Base-by-base conservation (phyloP, 2,888 invertebrate genomes). In the Adineta ricciae region DNA sequence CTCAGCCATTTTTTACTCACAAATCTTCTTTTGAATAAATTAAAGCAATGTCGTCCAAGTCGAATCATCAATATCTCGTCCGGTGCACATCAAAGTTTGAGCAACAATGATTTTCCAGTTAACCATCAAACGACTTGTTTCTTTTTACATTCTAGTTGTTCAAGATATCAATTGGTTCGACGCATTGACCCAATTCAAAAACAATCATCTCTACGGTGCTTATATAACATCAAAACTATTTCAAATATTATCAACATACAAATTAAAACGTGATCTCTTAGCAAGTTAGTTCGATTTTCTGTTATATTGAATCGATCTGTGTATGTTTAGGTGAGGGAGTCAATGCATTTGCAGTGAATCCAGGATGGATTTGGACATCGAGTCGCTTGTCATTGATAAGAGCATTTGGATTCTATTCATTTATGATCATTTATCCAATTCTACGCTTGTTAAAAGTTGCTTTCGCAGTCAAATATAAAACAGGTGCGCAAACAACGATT, bases 41-140 rank as follows among this genome's bases (percentile, higher is more conserved):
- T 90, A 83, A 89, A 89, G 85, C 83, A 87, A 41, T 89, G 89
- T 0, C 87, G 88, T 24, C 89, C 89, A 16, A 89, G 89, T 83
- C 87, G 90, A 64, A 88, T 90, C 56, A 87, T 90, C 24, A 89
- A 89, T 85, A 87, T 90, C 1, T 88, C 89, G 8, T 88, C 89
- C 78, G 86, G 88, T 64, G 87, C 88, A 19, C 88, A 89, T 84
- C 87, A 86, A 27, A 64, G 56, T 64, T 50, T 16, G 50, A 3
- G 14, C 14, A 11, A 50, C 19, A 9, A 50, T 50, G 2, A 50
- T 3, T 50, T 50, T 46, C 11, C 46, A 46, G 11, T 46, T 46
- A 46, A 11, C 5, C 46, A 46, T 11, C 11, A 46, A 46, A 46
- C 11, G 46, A 46, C 11, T 46, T 46, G 8, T 8, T 50, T 9